Conservation (phyloP, 2,113 vertebrate species). For the Thomomys bottae region DNA sequence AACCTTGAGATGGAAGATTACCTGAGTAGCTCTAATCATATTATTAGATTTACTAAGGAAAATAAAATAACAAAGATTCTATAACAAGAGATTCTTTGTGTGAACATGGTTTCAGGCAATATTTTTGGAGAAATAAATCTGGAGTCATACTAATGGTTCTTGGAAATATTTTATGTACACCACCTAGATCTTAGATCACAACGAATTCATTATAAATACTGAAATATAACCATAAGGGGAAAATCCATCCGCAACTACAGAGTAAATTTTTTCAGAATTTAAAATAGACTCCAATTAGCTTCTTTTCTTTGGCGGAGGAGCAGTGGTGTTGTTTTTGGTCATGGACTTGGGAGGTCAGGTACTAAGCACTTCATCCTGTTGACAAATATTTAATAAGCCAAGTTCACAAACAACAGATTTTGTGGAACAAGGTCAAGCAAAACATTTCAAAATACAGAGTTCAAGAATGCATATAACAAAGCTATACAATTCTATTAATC, state of each 20-base stretch:
- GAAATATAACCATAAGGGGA: not conserved
- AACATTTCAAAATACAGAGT: not conserved
- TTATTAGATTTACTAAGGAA: conserved; percentile 83
- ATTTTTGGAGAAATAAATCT: conserved; percentile 60
- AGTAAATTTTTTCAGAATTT: conserved; percentile 33
- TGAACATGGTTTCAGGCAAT: conserved; percentile 64
- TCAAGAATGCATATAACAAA: not conserved
- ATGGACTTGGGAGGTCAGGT: not conserved
- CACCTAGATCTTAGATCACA: not conserved
- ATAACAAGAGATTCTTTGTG: conserved; percentile 73
- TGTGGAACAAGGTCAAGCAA: not conserved
- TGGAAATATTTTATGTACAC: not conserved
- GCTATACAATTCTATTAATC: not conserved
- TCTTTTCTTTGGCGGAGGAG: too few species aligned
- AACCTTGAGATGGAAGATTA: conserved; percentile 84
- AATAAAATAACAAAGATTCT: conserved; percentile 69
- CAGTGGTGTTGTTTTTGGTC: not conserved
- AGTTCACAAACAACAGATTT: not conserved
- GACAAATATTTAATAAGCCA: conserved; percentile 43
- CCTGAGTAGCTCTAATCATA: conserved; percentile 84
- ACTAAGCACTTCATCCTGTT: not conserved
- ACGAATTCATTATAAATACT: conserved; percentile 17
- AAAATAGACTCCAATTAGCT: conserved; percentile 45
- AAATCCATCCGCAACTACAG: not conserved
- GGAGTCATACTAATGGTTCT: not conserved